Evolutionary conservation across 2,888 invertebrate species (phyloP), one percentile per base, ranked within the genome.

Genomic region (Operophtera brumata): DNA sequence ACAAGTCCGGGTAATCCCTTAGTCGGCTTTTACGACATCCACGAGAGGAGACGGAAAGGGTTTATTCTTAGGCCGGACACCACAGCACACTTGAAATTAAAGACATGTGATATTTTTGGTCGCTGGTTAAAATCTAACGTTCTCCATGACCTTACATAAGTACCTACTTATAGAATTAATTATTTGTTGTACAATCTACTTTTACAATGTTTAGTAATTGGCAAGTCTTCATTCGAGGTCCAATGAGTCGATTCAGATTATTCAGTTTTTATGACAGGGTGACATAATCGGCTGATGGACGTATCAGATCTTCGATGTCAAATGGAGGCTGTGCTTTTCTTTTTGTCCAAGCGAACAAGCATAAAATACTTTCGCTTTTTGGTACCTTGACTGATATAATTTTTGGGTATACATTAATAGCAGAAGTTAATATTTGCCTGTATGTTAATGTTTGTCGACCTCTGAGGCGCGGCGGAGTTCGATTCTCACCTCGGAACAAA

Each of bases 241-340:
- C 49, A 30, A 26, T 57, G 49, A 53, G 37, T 46, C 25, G 20
- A 20, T 20, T 20, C 20, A 41, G 25, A 25, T 47, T 13, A 26
- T 25, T 25, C 9, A 26, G 28, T 12, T 50, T 55, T 55, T 59
- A 50, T 52, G 41, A 53, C 41, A 36, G 46, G 45, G 45, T 60
- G 61, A 61, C 59, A 58, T 60, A 61, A 64, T 49, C 49, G 35
- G 28, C 32, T 54, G 64, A 57, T 58, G 25, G 59, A 61, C 63
- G 50, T 64, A 61, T 64, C 61, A 49, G 45, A 54, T 54, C 54
- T 49, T 60, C 46, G 45, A 57, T 54, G 57, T 61, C 54, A 52
- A 54, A 54, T 61, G 47, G 35, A 52, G 48, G 53, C 50, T 58
- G 54, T 35, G 54, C 34, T 50, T 55, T 47, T 52, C 47, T 48